Evolutionary conservation across 2,113 vertebrate species (phyloP).

Genomic region (Psophia crepitans): DNA sequence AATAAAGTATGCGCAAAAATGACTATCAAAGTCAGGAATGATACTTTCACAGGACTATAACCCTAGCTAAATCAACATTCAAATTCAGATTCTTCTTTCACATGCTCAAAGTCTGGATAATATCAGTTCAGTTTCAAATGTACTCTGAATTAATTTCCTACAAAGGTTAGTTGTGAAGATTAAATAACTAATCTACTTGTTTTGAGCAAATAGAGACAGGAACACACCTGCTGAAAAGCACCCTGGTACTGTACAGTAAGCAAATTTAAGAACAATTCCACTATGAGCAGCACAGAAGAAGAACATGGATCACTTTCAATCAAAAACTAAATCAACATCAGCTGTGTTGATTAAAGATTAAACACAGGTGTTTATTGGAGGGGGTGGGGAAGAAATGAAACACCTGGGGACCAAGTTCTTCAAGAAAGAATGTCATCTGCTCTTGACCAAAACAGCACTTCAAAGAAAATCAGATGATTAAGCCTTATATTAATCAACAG

Average conservation of each 20-base stretch:
- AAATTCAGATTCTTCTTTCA: background rate
- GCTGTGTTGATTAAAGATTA: no score
- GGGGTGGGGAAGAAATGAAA: background rate
- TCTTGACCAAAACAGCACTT: background rate
- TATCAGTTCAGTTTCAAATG: background rate
- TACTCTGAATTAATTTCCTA: background rate
- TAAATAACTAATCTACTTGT: background rate
- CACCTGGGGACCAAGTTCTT: background rate
- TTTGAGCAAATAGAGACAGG: background rate
- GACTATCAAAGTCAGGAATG: background rate
- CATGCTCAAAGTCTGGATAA: background rate
- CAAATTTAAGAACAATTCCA: background rate
- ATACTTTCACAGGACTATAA: background rate
- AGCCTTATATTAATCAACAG: background rate
- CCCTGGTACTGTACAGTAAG: background rate
- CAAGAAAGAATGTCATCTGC: background rate
- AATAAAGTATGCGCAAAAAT: background rate
- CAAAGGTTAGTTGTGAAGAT: background rate
- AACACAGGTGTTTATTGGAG: background rate
- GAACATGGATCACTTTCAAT: background rate
- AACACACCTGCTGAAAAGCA: background rate
- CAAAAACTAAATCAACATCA: background rate
- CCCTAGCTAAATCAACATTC: background rate
- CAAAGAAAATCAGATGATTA: background rate
- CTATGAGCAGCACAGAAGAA: background rate